These are phyloP conservation scores for Lumbricus terrestris DNA, from an alignment of 2,888 invertebrate species.

Conservation along the genomic window DNA sequence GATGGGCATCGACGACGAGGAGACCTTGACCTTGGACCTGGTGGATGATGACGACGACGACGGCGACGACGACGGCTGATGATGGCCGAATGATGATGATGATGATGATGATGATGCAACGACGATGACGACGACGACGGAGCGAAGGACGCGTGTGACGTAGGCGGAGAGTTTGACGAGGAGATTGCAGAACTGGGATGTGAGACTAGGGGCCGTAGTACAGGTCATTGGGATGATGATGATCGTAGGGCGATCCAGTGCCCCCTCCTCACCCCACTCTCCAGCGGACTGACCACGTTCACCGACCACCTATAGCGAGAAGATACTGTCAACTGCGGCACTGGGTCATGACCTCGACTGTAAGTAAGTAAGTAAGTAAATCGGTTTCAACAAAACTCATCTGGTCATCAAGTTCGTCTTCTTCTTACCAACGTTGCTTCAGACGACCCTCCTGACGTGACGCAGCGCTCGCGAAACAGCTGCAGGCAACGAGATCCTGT, in stretches of 20 bases:
- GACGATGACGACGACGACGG: background rate
- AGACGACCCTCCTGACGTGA: no score
- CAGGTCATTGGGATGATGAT: background rate
- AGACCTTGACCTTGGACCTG: no score
- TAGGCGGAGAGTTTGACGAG: background rate
- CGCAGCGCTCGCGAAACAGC: no score
- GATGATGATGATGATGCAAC: background rate
- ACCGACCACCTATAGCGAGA: background rate
- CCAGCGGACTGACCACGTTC: background rate
- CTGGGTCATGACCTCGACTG: background rate
- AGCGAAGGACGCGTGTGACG: background rate
- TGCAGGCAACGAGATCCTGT: no score
- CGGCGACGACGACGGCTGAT: background rate
- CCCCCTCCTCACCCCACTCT: no score
- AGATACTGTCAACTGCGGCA: no score
- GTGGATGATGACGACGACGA: background rate
- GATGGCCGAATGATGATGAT: background rate
- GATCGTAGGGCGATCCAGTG: background rate
- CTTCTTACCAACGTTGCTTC: no score
- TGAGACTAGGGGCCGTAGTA: background rate
- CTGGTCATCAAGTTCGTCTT: no score
- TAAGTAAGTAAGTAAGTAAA: background rate
- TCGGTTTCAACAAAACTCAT: no score
- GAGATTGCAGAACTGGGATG: background rate
- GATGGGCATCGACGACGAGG: constrained; percentile 37